Conservation (phyloP, 2,113 vertebrate species). For the Pimephales promelas region DNA sequence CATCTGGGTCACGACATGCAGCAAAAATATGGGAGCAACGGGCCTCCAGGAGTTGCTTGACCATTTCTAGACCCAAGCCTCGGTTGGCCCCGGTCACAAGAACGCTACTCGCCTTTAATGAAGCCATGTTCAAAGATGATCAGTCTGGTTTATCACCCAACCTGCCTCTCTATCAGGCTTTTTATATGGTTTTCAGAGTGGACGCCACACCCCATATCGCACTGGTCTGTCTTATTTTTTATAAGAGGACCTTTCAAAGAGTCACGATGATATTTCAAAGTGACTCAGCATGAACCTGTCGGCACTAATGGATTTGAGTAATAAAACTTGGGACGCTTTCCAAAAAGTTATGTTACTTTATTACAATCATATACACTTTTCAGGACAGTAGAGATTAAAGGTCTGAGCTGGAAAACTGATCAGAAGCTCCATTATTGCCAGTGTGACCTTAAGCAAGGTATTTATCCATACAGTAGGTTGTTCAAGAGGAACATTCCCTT, state of each 20-base stretch:
- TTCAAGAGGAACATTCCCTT: not conserved
- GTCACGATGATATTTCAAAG: not conserved
- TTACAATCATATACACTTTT: too few species aligned
- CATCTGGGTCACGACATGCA: conserved; percentile 62
- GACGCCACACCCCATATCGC: not conserved
- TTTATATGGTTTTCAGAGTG: not conserved
- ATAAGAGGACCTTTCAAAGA: not conserved
- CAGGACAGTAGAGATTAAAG: too few species aligned
- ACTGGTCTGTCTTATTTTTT: not conserved
- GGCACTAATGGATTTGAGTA: not conserved
- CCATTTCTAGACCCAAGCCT: conserved; percentile 65
- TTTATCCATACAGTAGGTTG: not conserved
- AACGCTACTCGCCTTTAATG: conserved; percentile 31
- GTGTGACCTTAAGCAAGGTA: not conserved
- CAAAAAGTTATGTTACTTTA: too few species aligned
- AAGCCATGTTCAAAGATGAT: conserved; percentile 41
- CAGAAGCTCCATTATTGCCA: not conserved
- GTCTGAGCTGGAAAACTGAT: not conserved
- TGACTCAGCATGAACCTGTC: not conserved
- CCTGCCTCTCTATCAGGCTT: not conserved
- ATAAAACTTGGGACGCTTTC: not conserved
- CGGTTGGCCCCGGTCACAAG: conserved; percentile 67
- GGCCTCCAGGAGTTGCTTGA: conserved; percentile 54
- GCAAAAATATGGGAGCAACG: conserved; percentile 52
- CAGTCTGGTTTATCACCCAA: not conserved